These are phyloP conservation scores for Cepaea hortensis DNA, from an alignment of 2,888 invertebrate genomes.

Conservation along the genomic window DNA sequence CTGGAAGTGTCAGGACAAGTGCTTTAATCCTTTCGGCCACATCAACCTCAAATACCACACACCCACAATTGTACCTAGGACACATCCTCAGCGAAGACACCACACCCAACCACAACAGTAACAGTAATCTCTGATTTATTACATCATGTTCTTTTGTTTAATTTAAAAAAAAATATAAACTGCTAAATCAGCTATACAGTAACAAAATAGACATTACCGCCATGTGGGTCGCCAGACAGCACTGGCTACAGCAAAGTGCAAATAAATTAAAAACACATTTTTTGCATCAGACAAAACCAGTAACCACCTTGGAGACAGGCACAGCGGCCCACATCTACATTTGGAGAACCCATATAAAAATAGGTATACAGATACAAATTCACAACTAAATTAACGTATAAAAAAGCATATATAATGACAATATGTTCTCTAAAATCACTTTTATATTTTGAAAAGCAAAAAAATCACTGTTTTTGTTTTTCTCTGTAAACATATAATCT, in stretches of 20 bases:
- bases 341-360: not conserved
- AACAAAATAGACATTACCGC: constrained; percentile 33
- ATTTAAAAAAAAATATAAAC: constrained; percentile 17
- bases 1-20: no score
- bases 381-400: not conserved
- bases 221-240: not conserved
- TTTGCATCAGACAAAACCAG: constrained; percentile 29
- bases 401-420: not conserved
- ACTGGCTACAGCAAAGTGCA: constrained; percentile 28
- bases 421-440: not conserved
- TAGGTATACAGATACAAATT: not conserved
- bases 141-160: constrained; percentile 15
- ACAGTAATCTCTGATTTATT: constrained; percentile 26
- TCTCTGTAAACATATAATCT: not conserved
- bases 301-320: constrained; percentile 5
- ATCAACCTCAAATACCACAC: no score
- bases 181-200: constrained; percentile 37
- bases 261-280: constrained; percentile 38
- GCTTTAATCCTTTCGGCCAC: no score
- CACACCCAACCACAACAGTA: not conserved
- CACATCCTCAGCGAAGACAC: no score
- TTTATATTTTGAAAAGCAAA: not conserved
- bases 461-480: not conserved
- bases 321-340: not conserved
- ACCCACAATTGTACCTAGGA: no score